These are phyloP conservation scores for Danaus plexippus DNA, from an alignment of 1,140 invertebrate genomes.

Conservation along the genomic window DNA sequence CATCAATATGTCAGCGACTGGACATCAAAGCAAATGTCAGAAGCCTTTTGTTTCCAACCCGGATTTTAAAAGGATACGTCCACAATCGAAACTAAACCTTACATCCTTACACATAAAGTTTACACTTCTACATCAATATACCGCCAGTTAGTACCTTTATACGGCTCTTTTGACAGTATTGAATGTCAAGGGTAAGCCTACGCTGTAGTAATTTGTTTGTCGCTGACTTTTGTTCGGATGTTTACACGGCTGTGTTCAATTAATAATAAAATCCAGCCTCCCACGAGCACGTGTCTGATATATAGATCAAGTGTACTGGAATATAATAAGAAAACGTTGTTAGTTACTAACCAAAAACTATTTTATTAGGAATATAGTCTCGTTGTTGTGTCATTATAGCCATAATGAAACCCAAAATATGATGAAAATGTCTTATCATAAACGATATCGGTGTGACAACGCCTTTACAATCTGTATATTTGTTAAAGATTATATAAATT, in stretches of 20 bases:
- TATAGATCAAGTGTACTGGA: slow-evolving; percentile 5
- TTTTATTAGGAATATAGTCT: too few relatives aligned
- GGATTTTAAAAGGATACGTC: slow-evolving; percentile 15
- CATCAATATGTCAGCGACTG: slow-evolving; percentile 13
- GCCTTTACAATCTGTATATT: too few relatives aligned
- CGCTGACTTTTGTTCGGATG: slow-evolving; percentile 12
- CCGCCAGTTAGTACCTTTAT: slow-evolving; percentile 14
- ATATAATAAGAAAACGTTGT: too few relatives aligned
- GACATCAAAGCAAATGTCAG: slow-evolving; percentile 31
- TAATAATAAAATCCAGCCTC: slow-evolving; percentile 1
- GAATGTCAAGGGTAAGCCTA: slow-evolving; percentile 42
- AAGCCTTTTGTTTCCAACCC: slow-evolving; percentile 24
- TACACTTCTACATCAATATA: slow-evolving; percentile 1
- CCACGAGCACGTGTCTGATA: not conserved
- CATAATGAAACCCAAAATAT: too few relatives aligned
- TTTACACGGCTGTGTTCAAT: not conserved
- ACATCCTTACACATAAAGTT: not conserved
- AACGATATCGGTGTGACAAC: too few relatives aligned
- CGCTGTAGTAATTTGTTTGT: slow-evolving; percentile 18
- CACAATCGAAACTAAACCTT: slow-evolving; percentile 7
- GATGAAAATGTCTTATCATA: too few relatives aligned
- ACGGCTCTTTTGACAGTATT: slow-evolving; percentile 20
- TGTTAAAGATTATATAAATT: too few relatives aligned
- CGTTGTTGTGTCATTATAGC: too few relatives aligned
- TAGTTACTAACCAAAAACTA: too few relatives aligned